phyloP scores from a whole-genome alignment of 2,113 vertebrate species.

The Ictalurus furcatus region DNA sequence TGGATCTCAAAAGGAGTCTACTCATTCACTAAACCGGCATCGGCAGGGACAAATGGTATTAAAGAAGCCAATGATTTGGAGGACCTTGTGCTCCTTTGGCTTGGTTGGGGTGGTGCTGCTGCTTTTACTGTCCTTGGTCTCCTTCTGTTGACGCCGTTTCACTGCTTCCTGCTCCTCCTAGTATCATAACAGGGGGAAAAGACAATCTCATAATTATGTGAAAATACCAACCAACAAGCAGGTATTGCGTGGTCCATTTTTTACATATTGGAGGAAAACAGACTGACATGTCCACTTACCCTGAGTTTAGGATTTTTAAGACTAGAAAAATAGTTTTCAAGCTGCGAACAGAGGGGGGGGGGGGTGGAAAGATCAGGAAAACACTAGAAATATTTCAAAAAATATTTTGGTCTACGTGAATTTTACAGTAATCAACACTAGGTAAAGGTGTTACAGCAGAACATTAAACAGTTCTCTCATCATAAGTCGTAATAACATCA shows the following conservation, averaged over 20 bases:
- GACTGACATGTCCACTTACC: slow-evolving; percentile 78
- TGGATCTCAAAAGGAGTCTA: not conserved
- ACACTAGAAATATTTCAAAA: not conserved
- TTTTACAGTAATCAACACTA: not conserved
- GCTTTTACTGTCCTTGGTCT: slow-evolving; percentile 87
- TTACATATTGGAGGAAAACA: not conserved
- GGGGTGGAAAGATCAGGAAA: not conserved
- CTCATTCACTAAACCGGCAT: too few relatives aligned
- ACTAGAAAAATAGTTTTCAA: slow-evolving; percentile 99
- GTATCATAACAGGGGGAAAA: not conserved
- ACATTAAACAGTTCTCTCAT: not conserved
- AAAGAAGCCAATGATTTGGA: not conserved
- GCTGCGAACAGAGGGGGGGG: slow-evolving; percentile 75
- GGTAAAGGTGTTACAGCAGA: not conserved
- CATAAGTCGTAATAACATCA: slow-evolving; percentile 24
- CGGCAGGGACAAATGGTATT: not conserved
- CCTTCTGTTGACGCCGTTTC: slow-evolving; percentile 89
- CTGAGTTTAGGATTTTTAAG: slow-evolving; percentile 99
- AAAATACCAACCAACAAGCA: not conserved
- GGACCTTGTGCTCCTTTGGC: slow-evolving; percentile 84
- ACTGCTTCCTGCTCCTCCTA: slow-evolving; percentile 98
- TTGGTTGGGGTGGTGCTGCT: slow-evolving; percentile 94
- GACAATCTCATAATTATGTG: too few relatives aligned
- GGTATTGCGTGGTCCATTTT: not conserved
- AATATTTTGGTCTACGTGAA: not conserved